phyloP scores from a whole-genome alignment of 2,888 invertebrate genomes.

The Fissipunctia ypsillon region DNA sequence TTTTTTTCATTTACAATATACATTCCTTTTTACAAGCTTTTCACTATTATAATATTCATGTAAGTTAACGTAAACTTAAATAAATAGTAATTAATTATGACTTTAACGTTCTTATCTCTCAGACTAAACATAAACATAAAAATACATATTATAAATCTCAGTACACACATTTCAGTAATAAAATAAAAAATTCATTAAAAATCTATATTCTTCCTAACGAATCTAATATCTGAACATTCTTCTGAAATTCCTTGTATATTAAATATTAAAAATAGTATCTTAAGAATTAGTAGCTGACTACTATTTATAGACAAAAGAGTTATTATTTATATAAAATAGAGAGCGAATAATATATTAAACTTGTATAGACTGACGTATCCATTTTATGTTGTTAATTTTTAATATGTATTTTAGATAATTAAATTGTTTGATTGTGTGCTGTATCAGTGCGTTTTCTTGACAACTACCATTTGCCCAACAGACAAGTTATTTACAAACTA shows the following conservation, averaged over 20 bases:
- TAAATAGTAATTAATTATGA: not conserved
- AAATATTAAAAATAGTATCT: conserved; percentile 53
- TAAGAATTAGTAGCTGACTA: conserved; percentile 59
- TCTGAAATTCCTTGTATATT: conserved; percentile 58
- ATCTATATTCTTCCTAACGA: conserved; percentile 23
- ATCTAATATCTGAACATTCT: conserved; percentile 51
- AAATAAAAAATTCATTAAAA: conserved; percentile 4
- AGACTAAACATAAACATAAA: conserved; percentile 46
- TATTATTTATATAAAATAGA: conserved; percentile 73
- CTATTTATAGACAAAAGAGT: conserved; percentile 68
- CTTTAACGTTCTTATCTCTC: conserved; percentile 53
- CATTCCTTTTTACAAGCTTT: conserved; percentile 50
- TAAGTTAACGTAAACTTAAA: conserved; percentile 28
- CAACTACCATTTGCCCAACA: no score
- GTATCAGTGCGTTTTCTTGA: conserved; percentile 49
- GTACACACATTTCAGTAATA: conserved; percentile 18
- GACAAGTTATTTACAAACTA: not conserved
- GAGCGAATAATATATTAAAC: conserved; percentile 73
- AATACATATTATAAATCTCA: conserved; percentile 61
- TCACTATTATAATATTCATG: conserved; percentile 25
- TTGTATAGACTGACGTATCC: conserved; percentile 77
- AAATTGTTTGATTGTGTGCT: conserved; percentile 77
- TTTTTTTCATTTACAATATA: not conserved
- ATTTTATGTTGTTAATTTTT: conserved; percentile 71
- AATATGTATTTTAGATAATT: conserved; percentile 74